These are phyloP conservation scores for Ascaphus truei DNA, from an alignment of 2,113 vertebrate genomes.

Conservation along the genomic window DNA sequence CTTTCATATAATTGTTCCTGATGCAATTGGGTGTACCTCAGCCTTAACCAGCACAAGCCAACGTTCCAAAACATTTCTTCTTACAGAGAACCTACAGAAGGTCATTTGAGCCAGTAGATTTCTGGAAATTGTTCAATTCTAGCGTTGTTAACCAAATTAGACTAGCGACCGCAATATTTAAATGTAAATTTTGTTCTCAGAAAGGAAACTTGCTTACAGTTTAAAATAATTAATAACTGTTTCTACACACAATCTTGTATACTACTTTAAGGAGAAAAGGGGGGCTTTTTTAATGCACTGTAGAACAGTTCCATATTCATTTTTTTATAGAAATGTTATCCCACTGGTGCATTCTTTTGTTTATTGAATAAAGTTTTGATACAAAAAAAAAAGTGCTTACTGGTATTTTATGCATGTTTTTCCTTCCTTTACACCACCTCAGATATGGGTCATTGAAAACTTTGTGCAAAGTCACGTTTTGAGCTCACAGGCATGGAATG, in stretches of 20 bases:
- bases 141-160: constrained; percentile 86
- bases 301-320: constrained; percentile 87
- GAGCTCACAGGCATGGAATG: too few species aligned
- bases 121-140: constrained; percentile 69
- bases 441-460: too few species aligned
- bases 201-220: constrained; percentile 64
- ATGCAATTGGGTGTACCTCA: constrained; percentile 58
- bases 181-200: constrained; percentile 77
- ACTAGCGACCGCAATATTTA: constrained; percentile 79
- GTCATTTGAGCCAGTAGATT: constrained; percentile 65
- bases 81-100: constrained; percentile 51
- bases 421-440: too few species aligned
- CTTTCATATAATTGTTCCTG: constrained; percentile 37
- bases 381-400: constrained; percentile 62
- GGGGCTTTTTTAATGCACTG: constrained; percentile 86
- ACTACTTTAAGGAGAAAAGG: constrained; percentile 61
- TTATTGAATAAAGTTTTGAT: constrained; percentile 98
- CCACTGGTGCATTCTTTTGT: constrained; percentile 89
- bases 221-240: constrained; percentile 66
- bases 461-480: too few species aligned
- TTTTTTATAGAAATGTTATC: constrained; percentile 96
- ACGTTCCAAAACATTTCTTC: constrained; percentile 45
- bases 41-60: constrained; percentile 64
- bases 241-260: constrained; percentile 89
- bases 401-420: too few species aligned